These are phyloP conservation scores for Eretmochelys imbricata DNA, from an alignment of 2,113 vertebrate species.

Conservation along the genomic window DNA sequence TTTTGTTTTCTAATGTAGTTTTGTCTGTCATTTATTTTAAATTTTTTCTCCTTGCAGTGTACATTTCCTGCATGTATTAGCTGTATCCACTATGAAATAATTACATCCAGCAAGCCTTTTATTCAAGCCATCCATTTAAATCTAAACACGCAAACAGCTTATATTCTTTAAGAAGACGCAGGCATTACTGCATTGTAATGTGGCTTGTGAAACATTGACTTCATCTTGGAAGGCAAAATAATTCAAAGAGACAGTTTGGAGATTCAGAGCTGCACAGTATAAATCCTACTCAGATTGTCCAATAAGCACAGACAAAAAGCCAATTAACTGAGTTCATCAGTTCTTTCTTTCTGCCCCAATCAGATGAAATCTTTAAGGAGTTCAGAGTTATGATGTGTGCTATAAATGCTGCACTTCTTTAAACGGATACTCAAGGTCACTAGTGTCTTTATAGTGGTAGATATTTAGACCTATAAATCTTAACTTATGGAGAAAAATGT, in stretches of 20 bases:
- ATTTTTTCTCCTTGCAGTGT: not conserved
- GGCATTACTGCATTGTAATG: not conserved
- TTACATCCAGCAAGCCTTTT: not conserved
- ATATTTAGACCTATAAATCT: slow-evolving; percentile 19
- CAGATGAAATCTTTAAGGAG: not conserved
- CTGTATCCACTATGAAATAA: not conserved
- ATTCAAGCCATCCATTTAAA: not conserved
- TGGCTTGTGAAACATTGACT: not conserved
- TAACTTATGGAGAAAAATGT: not conserved
- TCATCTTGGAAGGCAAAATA: slow-evolving; percentile 9
- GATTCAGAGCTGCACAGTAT: not conserved
- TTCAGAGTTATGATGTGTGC: not conserved
- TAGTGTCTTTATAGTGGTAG: slow-evolving; percentile 24
- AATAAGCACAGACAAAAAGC: not conserved
- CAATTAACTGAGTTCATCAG: not conserved
- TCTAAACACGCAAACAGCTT: not conserved
- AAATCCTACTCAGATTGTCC: not conserved
- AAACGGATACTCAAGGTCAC: not conserved
- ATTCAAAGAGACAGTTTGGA: not conserved
- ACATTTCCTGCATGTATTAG: not conserved
- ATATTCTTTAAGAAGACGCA: slow-evolving; percentile 3
- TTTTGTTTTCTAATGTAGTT: not conserved
- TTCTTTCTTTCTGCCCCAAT: not conserved
- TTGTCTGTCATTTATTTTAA: not conserved
- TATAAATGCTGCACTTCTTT: not conserved